These are phyloP conservation scores for Acanthaster planci DNA, from an alignment of 35 echinoderm and acorn worm genomes.

Conservation along the genomic window DNA sequence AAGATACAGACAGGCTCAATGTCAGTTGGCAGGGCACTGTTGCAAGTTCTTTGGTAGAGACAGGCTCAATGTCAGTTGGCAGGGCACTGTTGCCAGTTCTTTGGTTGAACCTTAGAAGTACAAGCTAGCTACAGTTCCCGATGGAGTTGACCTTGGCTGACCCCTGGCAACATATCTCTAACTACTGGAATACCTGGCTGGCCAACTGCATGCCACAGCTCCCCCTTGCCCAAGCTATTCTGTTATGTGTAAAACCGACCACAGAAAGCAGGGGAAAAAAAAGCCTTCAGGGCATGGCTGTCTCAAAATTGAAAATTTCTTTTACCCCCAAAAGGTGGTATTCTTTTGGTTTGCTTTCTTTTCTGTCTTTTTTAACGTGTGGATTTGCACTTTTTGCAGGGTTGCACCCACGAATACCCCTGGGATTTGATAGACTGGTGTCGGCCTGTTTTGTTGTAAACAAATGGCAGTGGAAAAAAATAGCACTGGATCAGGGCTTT, in stretches of 20 bases:
- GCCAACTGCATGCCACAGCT: constrained; percentile 3
- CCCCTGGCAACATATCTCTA: constrained; percentile 9
- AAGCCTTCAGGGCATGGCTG: constrained; percentile 16
- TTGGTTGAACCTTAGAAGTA: background rate
- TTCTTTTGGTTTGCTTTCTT: background rate
- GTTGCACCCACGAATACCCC: background rate
- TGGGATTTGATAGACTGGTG: constrained; percentile 15
- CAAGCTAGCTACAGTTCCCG: constrained; percentile 19
- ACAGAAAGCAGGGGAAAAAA: background rate
- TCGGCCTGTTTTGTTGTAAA: constrained; percentile 16
- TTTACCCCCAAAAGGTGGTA: constrained; percentile 3
- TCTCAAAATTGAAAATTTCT: constrained; percentile 34
- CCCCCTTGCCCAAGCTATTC: background rate
- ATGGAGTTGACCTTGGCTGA: constrained; percentile 3
- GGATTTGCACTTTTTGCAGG: background rate
- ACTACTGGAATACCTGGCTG: constrained; percentile 7
- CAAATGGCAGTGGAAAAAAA: background rate
- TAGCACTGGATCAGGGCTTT: constrained; percentile 4
- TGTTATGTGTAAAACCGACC: too few relatives aligned
- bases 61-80: too few relatives aligned
- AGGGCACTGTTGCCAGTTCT: background rate
- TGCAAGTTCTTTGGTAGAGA: background rate
- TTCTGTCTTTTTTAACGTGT: background rate
- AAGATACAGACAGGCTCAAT: too few relatives aligned
- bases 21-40: background rate